These are phyloP conservation scores for Atta cephalotes DNA, from an alignment of 1,140 invertebrate genomes.

Conservation along the genomic window DNA sequence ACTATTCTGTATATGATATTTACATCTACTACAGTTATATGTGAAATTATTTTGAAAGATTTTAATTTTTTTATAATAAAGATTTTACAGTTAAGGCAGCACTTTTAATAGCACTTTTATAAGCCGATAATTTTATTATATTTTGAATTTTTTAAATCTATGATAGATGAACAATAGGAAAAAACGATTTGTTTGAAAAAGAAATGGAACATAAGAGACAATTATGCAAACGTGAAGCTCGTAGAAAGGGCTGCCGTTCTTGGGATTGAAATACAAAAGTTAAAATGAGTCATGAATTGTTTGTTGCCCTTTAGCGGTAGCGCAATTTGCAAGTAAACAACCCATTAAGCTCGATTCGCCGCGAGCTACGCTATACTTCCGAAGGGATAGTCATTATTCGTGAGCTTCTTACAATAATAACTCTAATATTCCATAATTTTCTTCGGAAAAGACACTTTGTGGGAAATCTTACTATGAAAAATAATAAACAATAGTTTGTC, in stretches of 20 bases:
- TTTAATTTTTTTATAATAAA: background rate
- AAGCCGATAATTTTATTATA: background rate
- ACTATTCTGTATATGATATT: no score
- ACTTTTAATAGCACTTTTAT: background rate
- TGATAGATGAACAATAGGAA: background rate
- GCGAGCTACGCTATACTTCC: slow-evolving; percentile 33
- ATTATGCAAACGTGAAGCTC: slow-evolving; percentile 78
- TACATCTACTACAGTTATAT: no score
- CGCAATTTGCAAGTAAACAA: slow-evolving; percentile 82
- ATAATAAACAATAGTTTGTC: background rate
- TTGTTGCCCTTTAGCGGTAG: slow-evolving; percentile 82
- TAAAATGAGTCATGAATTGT: slow-evolving; percentile 82
- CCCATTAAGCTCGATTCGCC: slow-evolving; percentile 75
- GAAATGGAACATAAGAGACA: slow-evolving; percentile 71
- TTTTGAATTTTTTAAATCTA: background rate
- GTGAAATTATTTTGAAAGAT: no score
- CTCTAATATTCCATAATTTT: slow-evolving; percentile 18
- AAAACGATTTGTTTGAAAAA: slow-evolving; percentile 34
- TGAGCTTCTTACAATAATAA: background rate
- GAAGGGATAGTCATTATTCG: slow-evolving; percentile 11
- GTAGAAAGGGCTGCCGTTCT: slow-evolving; percentile 59
- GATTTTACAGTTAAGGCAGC: background rate
- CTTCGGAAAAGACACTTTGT: background rate
- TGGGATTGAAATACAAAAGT: slow-evolving; percentile 79
- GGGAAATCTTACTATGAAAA: background rate